These are phyloP conservation scores for Scrobipalpa costella DNA, from an alignment of 2,888 invertebrate species.

Conservation along the genomic window DNA sequence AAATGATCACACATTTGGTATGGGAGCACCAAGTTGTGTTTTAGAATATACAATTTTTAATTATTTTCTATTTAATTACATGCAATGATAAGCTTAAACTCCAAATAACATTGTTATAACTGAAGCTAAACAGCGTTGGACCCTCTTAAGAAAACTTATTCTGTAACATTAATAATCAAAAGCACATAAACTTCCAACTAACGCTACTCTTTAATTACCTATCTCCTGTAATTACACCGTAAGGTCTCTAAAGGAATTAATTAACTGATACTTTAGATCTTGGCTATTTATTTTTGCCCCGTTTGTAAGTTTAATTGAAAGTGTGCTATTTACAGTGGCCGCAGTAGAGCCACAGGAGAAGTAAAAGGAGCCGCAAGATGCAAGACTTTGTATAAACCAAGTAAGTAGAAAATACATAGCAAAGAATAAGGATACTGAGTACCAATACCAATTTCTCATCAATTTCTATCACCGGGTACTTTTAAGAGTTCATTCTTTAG, in stretches of 20 bases:
- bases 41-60: too few species aligned
- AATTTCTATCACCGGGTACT: too few species aligned
- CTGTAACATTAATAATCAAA: background rate
- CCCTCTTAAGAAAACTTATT: background rate
- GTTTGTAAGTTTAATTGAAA: constrained; percentile 35
- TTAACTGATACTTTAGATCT: constrained; percentile 26
- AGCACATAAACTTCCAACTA: constrained; percentile 8
- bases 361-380: background rate
- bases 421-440: too few species aligned
- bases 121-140: too few species aligned
- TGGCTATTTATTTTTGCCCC: constrained; percentile 27
- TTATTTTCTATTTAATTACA: too few species aligned
- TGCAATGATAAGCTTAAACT: too few species aligned
- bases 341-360: constrained; percentile 35
- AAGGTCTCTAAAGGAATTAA: constrained; percentile 28
- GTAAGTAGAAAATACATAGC: too few species aligned
- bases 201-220: constrained; percentile 25
- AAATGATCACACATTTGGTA: too few species aligned
- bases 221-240: constrained; percentile 24
- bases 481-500: too few species aligned
- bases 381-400: background rate
- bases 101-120: too few species aligned
- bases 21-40: too few species aligned
- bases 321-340: constrained; percentile 37
- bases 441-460: too few species aligned